Base-by-base conservation (phyloP, 2,797 vertebrate genomes). In the Zenarchopterus dispar region DNA sequence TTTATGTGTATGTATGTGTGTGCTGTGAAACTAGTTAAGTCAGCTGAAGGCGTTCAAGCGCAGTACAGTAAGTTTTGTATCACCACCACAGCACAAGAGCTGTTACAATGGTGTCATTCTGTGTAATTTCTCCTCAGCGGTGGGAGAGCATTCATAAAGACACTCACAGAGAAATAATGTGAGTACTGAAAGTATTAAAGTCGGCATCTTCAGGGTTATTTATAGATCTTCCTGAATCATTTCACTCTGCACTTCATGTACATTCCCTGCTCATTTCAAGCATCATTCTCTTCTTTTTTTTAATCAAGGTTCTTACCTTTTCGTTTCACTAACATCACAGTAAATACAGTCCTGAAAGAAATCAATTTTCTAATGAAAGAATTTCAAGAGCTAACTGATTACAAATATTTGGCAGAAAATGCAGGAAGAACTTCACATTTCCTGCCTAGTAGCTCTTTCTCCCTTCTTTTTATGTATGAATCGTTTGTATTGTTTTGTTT, bases 151-250 rank as follows among this genome's bases (percentile, higher is more conserved):
- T 76, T 69, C 66, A 88, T 81, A 82, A 80, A 82, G 74, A 77
- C 54, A 70, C 71, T 81, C 73, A 81, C 55, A 58, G 70, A 19
- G 64, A 84, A 84, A 81, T 79, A 74, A 76, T 86, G 78, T 76
- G 70, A 88, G 62, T 69, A 77, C 46, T 86, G 76, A 88, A 85
- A 74, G 73, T 81, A 89, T 43, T 84, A 75, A 87, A 81, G 70
- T 58, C 82, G 74, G 85, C 74, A 86, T 84, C 77, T 87, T 72
- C 75, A 73, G 55, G 67, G 74, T 84, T 91, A 89, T 90, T 89
- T 85, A 82, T 87, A 78, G 76, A 67, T 78, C 72, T 73, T 60
- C 75, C 52, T 77, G 70, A 81, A 83, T 85, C 77, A 75, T 83
- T 65, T 81, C 70, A 81, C 69, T 82, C 80, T 67, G 72, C 73